These are phyloP conservation scores for Eupithecia tripunctaria DNA, from an alignment of 2,888 invertebrate species.

Conservation along the genomic window DNA sequence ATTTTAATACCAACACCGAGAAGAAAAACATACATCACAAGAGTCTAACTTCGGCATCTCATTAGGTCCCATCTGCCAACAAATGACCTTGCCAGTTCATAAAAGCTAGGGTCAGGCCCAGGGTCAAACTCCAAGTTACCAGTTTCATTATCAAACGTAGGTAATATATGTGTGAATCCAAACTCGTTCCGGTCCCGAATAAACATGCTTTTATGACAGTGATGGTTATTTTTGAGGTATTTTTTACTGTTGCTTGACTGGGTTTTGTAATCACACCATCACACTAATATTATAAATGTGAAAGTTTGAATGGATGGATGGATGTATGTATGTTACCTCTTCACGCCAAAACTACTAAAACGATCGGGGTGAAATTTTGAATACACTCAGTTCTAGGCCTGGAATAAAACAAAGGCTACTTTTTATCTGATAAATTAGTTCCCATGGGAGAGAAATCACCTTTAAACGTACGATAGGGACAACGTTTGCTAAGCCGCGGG, in stretches of 20 bases:
- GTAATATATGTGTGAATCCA: constrained; percentile 22
- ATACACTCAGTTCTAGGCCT: too few relatives aligned
- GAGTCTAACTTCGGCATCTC: constrained; percentile 45
- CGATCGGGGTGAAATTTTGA: too few relatives aligned
- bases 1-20: not conserved
- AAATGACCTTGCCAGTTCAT: constrained; percentile 54
- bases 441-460: too few relatives aligned
- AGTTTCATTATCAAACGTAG: constrained; percentile 23
- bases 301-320: too few relatives aligned
- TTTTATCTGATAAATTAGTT: too few relatives aligned
- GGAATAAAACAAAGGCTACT: too few relatives aligned
- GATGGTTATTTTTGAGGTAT: not conserved
- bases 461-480: too few relatives aligned
- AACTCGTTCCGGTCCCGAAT: constrained; percentile 27
- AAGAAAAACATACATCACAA: not conserved
- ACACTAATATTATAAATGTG: too few relatives aligned
- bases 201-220: constrained; percentile 23
- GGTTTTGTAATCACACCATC: too few relatives aligned
- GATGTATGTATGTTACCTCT: too few relatives aligned
- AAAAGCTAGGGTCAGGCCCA: constrained; percentile 43
- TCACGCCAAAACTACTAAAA: too few relatives aligned
- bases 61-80: constrained; percentile 52
- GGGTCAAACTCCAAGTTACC: constrained; percentile 33
- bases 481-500: too few relatives aligned
- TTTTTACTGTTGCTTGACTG: not conserved